Conservation (phyloP, 2,888 invertebrate species). For the Camptogramma bilineatum region DNA sequence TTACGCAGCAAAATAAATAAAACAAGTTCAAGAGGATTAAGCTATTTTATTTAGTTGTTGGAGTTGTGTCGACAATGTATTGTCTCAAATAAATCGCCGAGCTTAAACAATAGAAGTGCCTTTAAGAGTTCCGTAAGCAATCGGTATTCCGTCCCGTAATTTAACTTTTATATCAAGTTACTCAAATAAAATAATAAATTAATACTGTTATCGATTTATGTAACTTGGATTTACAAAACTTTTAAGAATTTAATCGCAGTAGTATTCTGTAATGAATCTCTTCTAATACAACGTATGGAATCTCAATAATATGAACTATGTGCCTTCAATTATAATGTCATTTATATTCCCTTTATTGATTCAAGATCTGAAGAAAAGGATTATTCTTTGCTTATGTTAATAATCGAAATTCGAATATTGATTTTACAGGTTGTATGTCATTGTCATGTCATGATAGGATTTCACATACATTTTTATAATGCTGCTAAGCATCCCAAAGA, state of each 20-base stretch:
- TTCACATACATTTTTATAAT: neutral
- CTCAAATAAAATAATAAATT: neutral
- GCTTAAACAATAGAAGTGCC: slow-evolving; percentile 42
- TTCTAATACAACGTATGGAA: slow-evolving; percentile 7
- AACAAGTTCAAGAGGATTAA: no score
- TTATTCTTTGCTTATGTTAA: neutral
- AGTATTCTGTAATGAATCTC: slow-evolving; percentile 11
- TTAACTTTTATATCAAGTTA: slow-evolving; percentile 19
- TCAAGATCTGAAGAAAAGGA: neutral
- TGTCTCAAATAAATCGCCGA: slow-evolving; percentile 13
- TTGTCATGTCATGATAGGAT: neutral
- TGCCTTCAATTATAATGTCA: neutral
- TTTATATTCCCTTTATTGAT: neutral
- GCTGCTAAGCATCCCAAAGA: neutral
- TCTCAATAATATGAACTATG: slow-evolving; percentile 1
- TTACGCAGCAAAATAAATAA: no score
- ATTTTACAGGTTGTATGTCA: neutral
- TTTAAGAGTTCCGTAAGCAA: slow-evolving; percentile 54
- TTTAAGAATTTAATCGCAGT: neutral
- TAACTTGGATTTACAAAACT: neutral
- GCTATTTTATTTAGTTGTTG: neutral
- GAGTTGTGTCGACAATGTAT: neutral
- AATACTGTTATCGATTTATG: neutral
- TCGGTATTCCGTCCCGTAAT: slow-evolving; percentile 48
- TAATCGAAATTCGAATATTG: neutral